phyloP scores from a whole-genome alignment of 1,140 invertebrate species.

The Neoseiulus cucumeris region DNA sequence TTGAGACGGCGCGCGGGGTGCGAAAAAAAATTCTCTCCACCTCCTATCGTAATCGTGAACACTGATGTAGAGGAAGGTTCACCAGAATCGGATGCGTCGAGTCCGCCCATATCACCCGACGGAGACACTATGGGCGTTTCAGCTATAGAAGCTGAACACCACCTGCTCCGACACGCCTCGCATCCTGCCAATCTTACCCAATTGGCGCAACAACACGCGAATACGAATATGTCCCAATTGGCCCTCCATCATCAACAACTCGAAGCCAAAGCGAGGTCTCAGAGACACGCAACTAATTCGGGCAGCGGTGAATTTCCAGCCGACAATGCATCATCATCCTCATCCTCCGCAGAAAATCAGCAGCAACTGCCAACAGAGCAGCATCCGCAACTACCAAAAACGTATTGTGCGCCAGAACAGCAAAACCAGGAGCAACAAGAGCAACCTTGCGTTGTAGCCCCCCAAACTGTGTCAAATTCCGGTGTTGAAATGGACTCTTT shows the following conservation, averaged over 20 bases:
- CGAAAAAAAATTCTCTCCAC: constrained; percentile 5
- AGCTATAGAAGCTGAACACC: not conserved
- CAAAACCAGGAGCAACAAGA: not conserved
- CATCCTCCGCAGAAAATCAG: not conserved
- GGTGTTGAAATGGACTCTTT: not conserved
- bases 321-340: too few species aligned
- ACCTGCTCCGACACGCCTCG: not conserved
- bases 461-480: not conserved
- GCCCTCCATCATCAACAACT: not conserved
- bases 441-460: not conserved
- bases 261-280: not conserved
- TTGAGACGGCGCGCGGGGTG: not conserved
- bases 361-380: not conserved
- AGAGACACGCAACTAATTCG: too few species aligned
- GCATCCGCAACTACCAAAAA: not conserved
- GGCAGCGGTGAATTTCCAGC: too few species aligned
- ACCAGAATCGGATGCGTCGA: not conserved
- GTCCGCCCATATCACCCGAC: constrained; percentile 9
- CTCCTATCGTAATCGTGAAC: constrained; percentile 5
- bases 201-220: not conserved
- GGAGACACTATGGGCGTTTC: not conserved
- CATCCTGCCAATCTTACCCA: not conserved
- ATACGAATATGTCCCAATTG: not conserved
- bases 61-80: not conserved
- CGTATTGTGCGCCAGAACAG: not conserved